Evolutionary conservation across 2,888 invertebrate genomes (phyloP).

Genomic region (Chloromyia formosa): DNA sequence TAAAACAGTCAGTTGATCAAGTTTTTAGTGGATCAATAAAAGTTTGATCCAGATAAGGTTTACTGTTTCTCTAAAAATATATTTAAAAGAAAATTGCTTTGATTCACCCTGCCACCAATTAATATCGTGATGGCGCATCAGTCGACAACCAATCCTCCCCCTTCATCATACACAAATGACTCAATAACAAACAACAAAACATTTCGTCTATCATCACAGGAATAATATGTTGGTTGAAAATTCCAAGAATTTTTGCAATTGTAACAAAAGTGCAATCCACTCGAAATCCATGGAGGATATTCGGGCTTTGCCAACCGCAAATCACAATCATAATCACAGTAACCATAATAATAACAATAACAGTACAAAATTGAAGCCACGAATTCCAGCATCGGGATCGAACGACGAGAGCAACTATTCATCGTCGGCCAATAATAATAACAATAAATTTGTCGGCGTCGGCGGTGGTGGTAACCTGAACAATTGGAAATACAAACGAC

Average conservation of each 20-base stretch:
- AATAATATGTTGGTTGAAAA: slow-evolving; percentile 33
- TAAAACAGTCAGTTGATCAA: no score
- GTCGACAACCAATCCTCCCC: no score
- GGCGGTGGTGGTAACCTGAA: background rate
- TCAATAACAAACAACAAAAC: no score
- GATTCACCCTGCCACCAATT: no score
- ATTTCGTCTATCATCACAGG: background rate
- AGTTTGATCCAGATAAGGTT: no score
- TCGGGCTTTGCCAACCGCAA: slow-evolving; percentile 17
- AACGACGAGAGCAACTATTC: slow-evolving; percentile 37
- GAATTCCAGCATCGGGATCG: slow-evolving; percentile 16
- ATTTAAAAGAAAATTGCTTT: no score
- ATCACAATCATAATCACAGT: slow-evolving; percentile 16
- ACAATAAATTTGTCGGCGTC: background rate
- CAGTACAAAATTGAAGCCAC: slow-evolving; percentile 34
- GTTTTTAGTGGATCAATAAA: no score
- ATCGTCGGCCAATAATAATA: background rate
- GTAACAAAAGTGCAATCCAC: slow-evolving; percentile 42
- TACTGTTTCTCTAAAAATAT: no score
- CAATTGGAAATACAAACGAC: slow-evolving; percentile 47
- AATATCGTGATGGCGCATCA: no score
- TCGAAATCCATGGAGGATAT: slow-evolving; percentile 80
- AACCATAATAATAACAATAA: slow-evolving; percentile 22
- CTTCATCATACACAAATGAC: no score
- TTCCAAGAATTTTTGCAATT: slow-evolving; percentile 39